Conservation (phyloP, 2,113 vertebrate genomes). For the Gymnocephalus cernua region DNA sequence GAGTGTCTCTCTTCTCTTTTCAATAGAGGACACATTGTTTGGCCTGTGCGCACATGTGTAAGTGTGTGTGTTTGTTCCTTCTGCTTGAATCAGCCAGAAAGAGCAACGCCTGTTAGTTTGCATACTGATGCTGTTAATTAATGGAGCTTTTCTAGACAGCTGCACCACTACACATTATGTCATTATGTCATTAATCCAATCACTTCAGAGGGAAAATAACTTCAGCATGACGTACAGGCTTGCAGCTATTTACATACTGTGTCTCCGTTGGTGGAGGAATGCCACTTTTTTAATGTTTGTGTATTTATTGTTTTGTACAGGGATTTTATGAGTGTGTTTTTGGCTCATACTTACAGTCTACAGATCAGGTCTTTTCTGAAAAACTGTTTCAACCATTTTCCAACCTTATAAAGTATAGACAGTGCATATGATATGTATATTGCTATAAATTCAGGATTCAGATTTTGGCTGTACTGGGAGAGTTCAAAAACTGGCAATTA, state of each 20-base stretch:
- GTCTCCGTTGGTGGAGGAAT: slow-evolving; percentile 33
- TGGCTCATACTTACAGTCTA: neutral
- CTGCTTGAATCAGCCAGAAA: slow-evolving; percentile 46
- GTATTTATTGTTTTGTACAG: neutral
- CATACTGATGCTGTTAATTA: slow-evolving; percentile 81
- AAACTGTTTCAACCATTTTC: neutral
- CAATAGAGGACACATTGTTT: slow-evolving; percentile 85
- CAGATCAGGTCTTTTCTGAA: neutral
- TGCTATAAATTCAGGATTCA: neutral
- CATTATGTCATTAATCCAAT: slow-evolving; percentile 78
- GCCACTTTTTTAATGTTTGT: slow-evolving; percentile 16
- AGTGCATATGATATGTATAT: neutral
- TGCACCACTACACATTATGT: slow-evolving; percentile 71
- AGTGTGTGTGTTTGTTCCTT: slow-evolving; percentile 60
- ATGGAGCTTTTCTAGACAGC: slow-evolving; percentile 74
- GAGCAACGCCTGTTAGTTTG: slow-evolving; percentile 75
- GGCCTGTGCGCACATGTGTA: slow-evolving; percentile 61
- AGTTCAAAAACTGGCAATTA: neutral
- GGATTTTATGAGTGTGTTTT: neutral
- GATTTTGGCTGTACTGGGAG: neutral
- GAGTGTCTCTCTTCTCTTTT: slow-evolving; percentile 78
- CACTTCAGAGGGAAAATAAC: slow-evolving; percentile 65
- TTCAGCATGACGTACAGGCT: slow-evolving; percentile 42
- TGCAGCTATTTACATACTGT: slow-evolving; percentile 32
- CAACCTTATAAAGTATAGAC: neutral